Conservation (phyloP, 2,113 vertebrate genomes). For the Paramisgurnus dabryanus region DNA sequence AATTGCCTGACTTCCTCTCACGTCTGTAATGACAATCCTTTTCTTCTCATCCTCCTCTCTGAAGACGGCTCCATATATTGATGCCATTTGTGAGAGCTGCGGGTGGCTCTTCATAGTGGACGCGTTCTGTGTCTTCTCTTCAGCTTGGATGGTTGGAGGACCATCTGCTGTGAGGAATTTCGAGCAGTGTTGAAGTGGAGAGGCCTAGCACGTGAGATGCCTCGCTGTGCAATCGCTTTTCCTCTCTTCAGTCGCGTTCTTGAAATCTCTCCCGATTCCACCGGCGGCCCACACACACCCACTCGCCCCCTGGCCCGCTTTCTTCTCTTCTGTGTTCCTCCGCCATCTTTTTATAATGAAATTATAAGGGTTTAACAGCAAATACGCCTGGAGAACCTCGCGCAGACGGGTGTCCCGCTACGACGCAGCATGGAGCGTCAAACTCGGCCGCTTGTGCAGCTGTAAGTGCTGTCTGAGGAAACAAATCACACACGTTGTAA, state of each 20-base stretch:
- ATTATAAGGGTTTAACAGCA: conserved; percentile 31
- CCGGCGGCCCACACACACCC: conserved; percentile 14
- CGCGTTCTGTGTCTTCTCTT: conserved; percentile 37
- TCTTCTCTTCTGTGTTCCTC: background rate
- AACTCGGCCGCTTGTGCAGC: background rate
- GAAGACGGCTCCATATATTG: conserved; percentile 22
- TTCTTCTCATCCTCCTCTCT: conserved; percentile 32
- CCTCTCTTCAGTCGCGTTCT: conserved; percentile 6
- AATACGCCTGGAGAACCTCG: background rate
- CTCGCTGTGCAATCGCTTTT: conserved; percentile 7
- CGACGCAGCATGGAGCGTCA: conserved; percentile 7
- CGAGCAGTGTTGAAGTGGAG: conserved; percentile 24
- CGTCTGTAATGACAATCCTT: conserved; percentile 25
- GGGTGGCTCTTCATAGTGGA: conserved; percentile 38
- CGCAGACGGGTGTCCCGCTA: background rate
- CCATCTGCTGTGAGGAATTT: conserved; percentile 58
- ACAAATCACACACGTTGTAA: background rate
- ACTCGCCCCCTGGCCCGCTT: conserved; percentile 24
- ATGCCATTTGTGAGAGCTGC: conserved; percentile 51
- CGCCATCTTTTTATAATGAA: background rate
- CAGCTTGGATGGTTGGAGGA: conserved; percentile 48
- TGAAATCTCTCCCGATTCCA: conserved; percentile 16
- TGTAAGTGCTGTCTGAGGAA: conserved; percentile 14
- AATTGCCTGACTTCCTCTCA: conserved; percentile 28
- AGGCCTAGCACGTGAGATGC: conserved; percentile 19